Percentiles rank a stretch among this genome's conserved stretches.
These are phyloP conservation scores for Danaus plexippus DNA, from an alignment of 1,140 invertebrate genomes.

Conservation along the genomic window DNA sequence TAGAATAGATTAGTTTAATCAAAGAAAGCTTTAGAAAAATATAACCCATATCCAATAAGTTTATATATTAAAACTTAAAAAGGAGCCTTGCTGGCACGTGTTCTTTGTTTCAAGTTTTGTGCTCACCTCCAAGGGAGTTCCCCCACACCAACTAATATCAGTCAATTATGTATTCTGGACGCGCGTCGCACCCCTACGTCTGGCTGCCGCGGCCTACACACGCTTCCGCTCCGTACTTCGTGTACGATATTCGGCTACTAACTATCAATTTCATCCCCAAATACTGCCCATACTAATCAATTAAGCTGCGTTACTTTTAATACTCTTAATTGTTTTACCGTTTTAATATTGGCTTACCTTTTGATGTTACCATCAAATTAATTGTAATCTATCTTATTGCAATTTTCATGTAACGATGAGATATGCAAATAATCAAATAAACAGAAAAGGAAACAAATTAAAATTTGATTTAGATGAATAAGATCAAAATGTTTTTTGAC, in stretches of 20 bases:
- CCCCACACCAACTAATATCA: slow-evolving; percentile 66
- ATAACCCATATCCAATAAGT: too few relatives aligned
- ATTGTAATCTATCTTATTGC: too few relatives aligned
- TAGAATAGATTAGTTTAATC: too few relatives aligned
- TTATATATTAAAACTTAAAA: too few relatives aligned
- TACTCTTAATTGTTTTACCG: not conserved
- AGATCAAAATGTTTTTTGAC: too few relatives aligned
- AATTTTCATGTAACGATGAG: too few relatives aligned
- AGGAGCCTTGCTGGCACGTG: slow-evolving; percentile 24
- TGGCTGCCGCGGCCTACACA: slow-evolving; percentile 30
- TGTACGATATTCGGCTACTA: slow-evolving; percentile 19
- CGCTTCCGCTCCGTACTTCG: slow-evolving; percentile 16
- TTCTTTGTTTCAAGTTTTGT: slow-evolving; percentile 66
- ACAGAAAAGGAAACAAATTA: too few relatives aligned
- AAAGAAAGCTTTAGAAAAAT: too few relatives aligned
- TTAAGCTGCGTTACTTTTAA: not conserved
- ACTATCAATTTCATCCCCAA: slow-evolving; percentile 17
- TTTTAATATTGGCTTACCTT: not conserved
- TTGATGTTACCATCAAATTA: too few relatives aligned
- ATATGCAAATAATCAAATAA: too few relatives aligned
- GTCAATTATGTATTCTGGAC: slow-evolving; percentile 69
- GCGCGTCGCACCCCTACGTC: slow-evolving; percentile 48
- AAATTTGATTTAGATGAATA: too few relatives aligned
- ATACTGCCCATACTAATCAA: too few relatives aligned
- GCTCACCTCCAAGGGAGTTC: slow-evolving; percentile 60